A percentile compares a stretch with the other conserved stretches of the same genome.
These are phyloP conservation scores for Oceanodroma tethys DNA, from an alignment of 2,113 vertebrate genomes.

Conservation along the genomic window DNA sequence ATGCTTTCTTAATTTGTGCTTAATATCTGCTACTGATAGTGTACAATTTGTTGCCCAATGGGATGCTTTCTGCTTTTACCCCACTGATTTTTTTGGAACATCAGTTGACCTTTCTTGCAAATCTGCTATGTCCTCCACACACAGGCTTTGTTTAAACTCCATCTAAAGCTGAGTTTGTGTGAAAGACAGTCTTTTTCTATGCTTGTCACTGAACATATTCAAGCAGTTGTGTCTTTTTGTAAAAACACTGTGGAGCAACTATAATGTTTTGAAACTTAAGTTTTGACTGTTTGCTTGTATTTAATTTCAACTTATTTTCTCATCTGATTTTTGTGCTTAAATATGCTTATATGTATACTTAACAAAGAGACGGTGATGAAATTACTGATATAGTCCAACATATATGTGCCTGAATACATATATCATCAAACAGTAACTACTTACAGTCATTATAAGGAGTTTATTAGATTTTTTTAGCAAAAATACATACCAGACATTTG, in stretches of 20 bases:
- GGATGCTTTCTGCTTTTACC: background rate
- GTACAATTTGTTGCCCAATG: background rate
- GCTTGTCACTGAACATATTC: background rate
- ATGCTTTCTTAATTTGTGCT: background rate
- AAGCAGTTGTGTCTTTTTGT: background rate
- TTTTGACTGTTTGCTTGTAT: background rate
- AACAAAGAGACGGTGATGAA: background rate
- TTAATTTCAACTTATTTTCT: background rate
- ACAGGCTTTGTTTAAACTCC: background rate
- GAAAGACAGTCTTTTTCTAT: background rate
- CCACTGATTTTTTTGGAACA: background rate
- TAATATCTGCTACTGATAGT: background rate
- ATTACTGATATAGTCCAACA: background rate
- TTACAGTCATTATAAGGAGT: background rate
- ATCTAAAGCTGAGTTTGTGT: background rate
- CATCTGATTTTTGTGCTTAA: background rate
- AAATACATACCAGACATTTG: background rate
- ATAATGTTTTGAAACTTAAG: background rate
- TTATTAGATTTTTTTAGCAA: background rate
- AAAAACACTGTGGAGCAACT: background rate
- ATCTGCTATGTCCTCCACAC: background rate
- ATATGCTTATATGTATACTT: background rate
- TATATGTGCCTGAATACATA: background rate
- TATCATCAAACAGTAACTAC: background rate
- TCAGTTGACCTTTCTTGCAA: background rate